A percentile compares a stretch with the other conserved stretches of the same genome.
phyloP scores from a whole-genome alignment of 1,140 invertebrate genomes.

The Armadillidium nasatum region DNA sequence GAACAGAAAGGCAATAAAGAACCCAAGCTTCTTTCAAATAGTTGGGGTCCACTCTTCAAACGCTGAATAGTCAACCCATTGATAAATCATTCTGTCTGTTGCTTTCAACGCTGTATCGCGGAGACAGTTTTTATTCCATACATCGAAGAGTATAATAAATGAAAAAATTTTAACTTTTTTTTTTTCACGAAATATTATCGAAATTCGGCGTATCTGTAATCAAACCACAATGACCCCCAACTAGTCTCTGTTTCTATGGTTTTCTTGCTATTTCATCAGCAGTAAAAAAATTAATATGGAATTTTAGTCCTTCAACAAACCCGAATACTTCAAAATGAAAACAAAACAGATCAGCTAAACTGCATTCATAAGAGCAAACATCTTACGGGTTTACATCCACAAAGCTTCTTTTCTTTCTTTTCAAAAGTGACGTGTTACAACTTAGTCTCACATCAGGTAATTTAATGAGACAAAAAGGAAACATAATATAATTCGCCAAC shows the following conservation, averaged over 20 bases:
- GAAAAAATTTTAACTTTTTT: not conserved
- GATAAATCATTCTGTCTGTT: conserved; percentile 5
- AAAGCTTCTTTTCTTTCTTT: not conserved
- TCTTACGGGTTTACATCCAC: not conserved
- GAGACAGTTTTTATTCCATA: not conserved
- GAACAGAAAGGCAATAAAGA: not conserved
- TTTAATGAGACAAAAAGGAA: not conserved
- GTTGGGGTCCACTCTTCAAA: not conserved
- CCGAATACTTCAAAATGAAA: not conserved
- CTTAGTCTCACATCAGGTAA: not conserved
- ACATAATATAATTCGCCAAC: not conserved
- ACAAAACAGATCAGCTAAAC: not conserved
- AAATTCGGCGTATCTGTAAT: not conserved
- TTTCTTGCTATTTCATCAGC: too few relatives aligned
- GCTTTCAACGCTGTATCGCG: not conserved
- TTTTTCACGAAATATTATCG: not conserved
- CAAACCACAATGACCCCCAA: not conserved
- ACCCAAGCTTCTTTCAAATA: not conserved
- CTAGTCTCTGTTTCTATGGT: not conserved
- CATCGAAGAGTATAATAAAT: not conserved
- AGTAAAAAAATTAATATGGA: too few relatives aligned
- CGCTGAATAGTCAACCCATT: conserved; percentile 7
- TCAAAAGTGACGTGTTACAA: not conserved
- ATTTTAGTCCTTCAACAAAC: not conserved
- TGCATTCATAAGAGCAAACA: not conserved